Evolutionary conservation across 2,797 vertebrate species (phyloP).

Genomic region (Tokudaia tokunoshimensis): DNA sequence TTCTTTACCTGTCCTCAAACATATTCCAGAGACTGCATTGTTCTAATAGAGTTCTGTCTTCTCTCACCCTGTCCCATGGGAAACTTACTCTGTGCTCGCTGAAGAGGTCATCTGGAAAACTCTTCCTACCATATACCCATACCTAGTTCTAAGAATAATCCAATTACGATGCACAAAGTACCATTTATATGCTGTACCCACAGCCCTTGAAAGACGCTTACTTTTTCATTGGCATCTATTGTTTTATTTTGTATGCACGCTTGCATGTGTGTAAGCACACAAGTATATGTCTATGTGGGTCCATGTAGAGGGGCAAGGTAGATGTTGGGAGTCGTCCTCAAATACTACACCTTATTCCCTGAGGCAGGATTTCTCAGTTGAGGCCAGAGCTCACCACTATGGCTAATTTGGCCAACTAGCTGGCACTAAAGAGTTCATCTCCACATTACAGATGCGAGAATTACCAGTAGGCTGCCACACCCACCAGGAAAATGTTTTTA

Average conservation of each 20-base stretch:
- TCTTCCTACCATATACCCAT: background rate
- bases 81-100: background rate
- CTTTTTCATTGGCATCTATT: background rate
- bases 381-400: background rate
- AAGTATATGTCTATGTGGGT: background rate
- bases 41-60: conserved; percentile 51
- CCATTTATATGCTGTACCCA: background rate
- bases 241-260: background rate
- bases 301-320: background rate
- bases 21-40: background rate
- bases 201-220: background rate
- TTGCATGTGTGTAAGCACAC: background rate
- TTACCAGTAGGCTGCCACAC: background rate
- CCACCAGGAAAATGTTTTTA: background rate
- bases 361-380: background rate
- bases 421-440: background rate
- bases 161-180: background rate
- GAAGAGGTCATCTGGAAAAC: background rate
- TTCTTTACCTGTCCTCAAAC: conserved; percentile 40
- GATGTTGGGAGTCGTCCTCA: background rate
- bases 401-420: background rate
- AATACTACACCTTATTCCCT: background rate
- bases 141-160: conserved; percentile 6
- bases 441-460: background rate
- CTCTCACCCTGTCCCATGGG: background rate